Percentiles rank a stretch among this genome's conserved stretches.
phyloP scores from a whole-genome alignment of 2,113 vertebrate genomes.

The Brachyhypopomus occidentalis region DNA sequence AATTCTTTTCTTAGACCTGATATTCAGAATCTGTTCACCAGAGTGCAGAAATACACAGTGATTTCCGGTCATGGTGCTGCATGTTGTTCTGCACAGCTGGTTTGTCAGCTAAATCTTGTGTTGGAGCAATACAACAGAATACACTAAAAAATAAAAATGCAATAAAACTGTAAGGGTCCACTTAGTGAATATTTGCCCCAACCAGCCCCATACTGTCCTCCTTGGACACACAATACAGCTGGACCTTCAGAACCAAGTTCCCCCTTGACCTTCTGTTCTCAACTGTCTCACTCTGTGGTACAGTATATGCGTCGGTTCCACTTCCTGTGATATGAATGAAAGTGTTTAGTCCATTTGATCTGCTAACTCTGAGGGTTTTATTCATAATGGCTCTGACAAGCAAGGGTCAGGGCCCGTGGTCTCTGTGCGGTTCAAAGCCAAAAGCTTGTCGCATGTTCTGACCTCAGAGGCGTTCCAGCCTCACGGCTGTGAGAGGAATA shows the following conservation, averaged over 20 bases:
- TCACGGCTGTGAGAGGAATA: slow-evolving; percentile 9
- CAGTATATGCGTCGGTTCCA: slow-evolving; percentile 12
- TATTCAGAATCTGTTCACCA: no score
- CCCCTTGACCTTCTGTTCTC: background rate
- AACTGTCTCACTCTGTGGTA: background rate
- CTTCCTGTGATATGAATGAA: background rate
- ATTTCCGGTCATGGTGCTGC: no score
- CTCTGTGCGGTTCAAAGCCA: background rate
- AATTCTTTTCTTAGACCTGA: no score
- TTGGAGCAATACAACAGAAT: no score
- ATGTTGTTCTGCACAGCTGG: no score
- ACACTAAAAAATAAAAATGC: no score
- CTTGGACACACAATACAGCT: background rate
- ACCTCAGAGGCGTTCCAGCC: background rate
- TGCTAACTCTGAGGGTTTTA: background rate
- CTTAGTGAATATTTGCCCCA: no score
- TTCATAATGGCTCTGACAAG: slow-evolving; percentile 21
- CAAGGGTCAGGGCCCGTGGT: background rate
- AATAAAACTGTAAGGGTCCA: no score
- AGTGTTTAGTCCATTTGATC: background rate
- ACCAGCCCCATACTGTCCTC: no score
- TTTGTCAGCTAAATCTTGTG: no score
- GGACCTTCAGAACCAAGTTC: background rate
- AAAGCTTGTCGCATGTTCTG: background rate
- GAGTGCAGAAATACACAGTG: no score